Evolutionary conservation across 2,888 invertebrate species (phyloP).

Genomic region (Phyllotreta cruciferae): DNA sequence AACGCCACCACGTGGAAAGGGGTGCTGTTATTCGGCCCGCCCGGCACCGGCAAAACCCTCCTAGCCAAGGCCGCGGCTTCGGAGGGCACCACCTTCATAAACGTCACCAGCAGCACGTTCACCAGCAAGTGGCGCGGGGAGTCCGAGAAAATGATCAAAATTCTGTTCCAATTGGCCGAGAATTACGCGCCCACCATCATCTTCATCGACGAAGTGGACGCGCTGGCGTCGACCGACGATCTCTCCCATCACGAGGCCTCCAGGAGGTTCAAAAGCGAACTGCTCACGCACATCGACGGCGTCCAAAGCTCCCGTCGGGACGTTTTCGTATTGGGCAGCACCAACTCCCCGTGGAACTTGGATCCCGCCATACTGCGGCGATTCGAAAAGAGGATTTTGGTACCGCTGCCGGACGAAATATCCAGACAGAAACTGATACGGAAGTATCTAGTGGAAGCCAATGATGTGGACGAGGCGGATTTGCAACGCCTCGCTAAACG

Average conservation of each 20-base stretch:
- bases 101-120: slow-evolving; percentile 86
- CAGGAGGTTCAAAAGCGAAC: slow-evolving; percentile 85
- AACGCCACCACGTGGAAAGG: slow-evolving; percentile 80
- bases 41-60: slow-evolving; percentile 84
- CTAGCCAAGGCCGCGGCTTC: slow-evolving; percentile 88
- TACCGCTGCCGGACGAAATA: slow-evolving; percentile 75
- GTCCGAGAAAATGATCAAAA: slow-evolving; percentile 90
- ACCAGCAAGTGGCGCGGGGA: slow-evolving; percentile 98
- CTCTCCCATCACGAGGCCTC: slow-evolving; percentile 85
- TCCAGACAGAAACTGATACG: slow-evolving; percentile 75
- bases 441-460: slow-evolving; percentile 64
- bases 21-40: slow-evolving; percentile 73
- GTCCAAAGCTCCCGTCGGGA: slow-evolving; percentile 67
- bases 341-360: slow-evolving; percentile 93
- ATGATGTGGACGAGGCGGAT: slow-evolving; percentile 53
- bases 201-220: slow-evolving; percentile 93
- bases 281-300: slow-evolving; percentile 88
- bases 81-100: slow-evolving; percentile 85
- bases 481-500: slow-evolving; percentile 60
- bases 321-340: slow-evolving; percentile 85
- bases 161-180: slow-evolving; percentile 84
- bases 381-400: slow-evolving; percentile 84
- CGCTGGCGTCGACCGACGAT: slow-evolving; percentile 74
- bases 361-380: slow-evolving; percentile 87
- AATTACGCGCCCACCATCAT: slow-evolving; percentile 85